Evolutionary conservation across 2,113 vertebrate genomes (phyloP).

Genomic region (Trochalopteron elliotii): DNA sequence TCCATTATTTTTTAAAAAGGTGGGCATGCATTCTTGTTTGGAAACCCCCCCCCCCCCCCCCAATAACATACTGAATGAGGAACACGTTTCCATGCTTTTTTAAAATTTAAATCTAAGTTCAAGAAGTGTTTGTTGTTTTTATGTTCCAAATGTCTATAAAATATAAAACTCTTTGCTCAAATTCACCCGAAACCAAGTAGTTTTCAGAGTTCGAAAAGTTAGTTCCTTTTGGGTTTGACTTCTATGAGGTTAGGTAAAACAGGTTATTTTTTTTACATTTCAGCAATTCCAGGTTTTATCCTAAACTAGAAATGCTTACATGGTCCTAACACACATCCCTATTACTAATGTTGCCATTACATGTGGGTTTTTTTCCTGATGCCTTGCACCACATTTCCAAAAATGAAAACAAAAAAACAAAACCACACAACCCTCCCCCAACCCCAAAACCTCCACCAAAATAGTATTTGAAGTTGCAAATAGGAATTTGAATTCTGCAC

Average conservation of each 20-base stretch:
- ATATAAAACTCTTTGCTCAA: neutral
- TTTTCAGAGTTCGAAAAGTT: neutral
- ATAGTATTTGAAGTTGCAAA: neutral
- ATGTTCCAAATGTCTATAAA: neutral
- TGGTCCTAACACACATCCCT: accelerated
- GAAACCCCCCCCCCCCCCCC: too few species aligned
- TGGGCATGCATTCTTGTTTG: neutral
- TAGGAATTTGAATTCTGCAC: neutral
- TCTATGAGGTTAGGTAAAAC: neutral
- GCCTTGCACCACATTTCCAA: neutral
- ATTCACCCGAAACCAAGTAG: neutral
- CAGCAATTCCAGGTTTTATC: neutral
- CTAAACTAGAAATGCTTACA: neutral
- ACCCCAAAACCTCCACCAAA: accelerated
- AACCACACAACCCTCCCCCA: too few species aligned
- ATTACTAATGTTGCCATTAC: neutral
- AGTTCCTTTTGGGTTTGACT: neutral
- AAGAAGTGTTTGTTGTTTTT: neutral
- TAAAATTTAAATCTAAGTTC: neutral
- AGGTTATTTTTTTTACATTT: neutral
- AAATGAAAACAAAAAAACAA: neutral
- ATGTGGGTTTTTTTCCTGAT: accelerated
- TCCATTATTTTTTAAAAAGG: neutral
- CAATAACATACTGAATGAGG: too few species aligned
- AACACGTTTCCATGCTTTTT: neutral